A percentile compares a stretch with the other conserved stretches of the same genome.
Conservation (phyloP, 2,888 invertebrate species). For the Chrysotoxum bicinctum region DNA sequence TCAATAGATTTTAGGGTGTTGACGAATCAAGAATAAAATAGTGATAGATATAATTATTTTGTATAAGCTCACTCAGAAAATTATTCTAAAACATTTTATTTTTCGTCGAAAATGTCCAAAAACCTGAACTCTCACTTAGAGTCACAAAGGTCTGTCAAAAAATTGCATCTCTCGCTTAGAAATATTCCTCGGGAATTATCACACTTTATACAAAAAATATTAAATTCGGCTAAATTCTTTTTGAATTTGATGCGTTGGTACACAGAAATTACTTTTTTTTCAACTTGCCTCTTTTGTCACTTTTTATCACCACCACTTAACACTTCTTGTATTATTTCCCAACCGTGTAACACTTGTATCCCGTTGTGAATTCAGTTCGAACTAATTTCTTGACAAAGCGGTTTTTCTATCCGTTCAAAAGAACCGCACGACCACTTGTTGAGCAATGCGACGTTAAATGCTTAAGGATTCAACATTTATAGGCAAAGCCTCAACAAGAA, state of each 20-base stretch:
- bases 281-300: conserved; percentile 56
- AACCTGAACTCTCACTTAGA: background rate
- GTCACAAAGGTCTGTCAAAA: background rate
- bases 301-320: background rate
- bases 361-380: conserved; percentile 27
- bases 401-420: conserved; percentile 47
- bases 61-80: background rate
- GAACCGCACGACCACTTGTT: conserved; percentile 79
- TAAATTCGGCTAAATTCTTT: background rate
- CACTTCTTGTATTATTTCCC: conserved; percentile 37
- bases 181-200: background rate
- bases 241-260: no score
- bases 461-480: conserved; percentile 78
- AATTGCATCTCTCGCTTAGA: background rate
- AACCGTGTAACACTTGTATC: conserved; percentile 36
- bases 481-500: conserved; percentile 73
- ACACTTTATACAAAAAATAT: background rate
- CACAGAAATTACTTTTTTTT: background rate
- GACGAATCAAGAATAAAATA: no score
- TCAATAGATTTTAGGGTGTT: no score
- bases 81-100: background rate
- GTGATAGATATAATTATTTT: background rate
- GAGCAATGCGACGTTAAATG: conserved; percentile 80
- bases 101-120: background rate
- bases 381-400: conserved; percentile 32